Conservation (phyloP, 2,888 invertebrate species). For the Tipula unca region DNA sequence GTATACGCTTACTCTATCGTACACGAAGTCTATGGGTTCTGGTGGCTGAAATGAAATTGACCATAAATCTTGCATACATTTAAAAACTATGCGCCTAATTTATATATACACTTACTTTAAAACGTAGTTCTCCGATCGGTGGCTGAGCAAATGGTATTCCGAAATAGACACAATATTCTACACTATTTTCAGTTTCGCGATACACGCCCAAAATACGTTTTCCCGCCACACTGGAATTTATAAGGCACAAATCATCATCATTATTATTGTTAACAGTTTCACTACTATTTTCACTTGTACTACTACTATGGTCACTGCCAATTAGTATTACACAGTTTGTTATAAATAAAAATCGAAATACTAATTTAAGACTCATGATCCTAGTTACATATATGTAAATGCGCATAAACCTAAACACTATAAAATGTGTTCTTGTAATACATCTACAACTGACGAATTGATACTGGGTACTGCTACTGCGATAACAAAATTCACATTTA, state of each 20-base stretch:
- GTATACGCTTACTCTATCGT: not conserved
- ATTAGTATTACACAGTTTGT: too few species aligned
- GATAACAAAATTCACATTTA: too few species aligned
- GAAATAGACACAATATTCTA: constrained; percentile 36
- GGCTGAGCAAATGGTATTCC: constrained; percentile 39
- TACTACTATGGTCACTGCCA: too few species aligned
- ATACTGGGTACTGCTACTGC: too few species aligned
- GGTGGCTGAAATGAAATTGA: not conserved
- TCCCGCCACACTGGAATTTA: not conserved
- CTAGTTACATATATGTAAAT: too few species aligned
- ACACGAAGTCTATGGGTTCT: not conserved
- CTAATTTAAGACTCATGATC: too few species aligned
- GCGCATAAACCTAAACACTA: too few species aligned
- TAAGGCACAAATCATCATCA: not conserved
- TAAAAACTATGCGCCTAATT: too few species aligned
- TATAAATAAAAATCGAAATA: too few species aligned
- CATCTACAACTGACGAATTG: too few species aligned
- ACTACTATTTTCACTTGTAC: not conserved
- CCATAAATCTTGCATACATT: not conserved
- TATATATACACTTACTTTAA: constrained; percentile 34
- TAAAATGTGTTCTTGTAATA: too few species aligned
- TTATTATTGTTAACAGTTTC: not conserved
- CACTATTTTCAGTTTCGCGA: constrained; percentile 24
- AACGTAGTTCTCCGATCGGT: constrained; percentile 35
- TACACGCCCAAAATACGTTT: not conserved